phyloP scores from a whole-genome alignment of 2,888 invertebrate genomes.

The Melangyna quadrimaculata region DNA sequence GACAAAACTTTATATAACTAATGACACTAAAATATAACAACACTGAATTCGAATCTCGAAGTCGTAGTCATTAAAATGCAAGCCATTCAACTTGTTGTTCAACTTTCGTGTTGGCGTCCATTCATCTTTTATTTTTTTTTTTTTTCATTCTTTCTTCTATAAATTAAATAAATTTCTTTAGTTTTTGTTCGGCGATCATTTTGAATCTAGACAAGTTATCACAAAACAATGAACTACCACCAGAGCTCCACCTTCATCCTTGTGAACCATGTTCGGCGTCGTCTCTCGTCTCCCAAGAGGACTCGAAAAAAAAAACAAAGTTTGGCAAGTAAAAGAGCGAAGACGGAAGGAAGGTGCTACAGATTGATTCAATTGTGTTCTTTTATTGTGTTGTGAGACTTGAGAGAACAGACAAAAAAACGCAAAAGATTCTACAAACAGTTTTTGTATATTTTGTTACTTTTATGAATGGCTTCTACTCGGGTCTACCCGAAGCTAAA shows the following conservation, averaged over 20 bases:
- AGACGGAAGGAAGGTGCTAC: constrained; percentile 42
- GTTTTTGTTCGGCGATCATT: constrained; percentile 38
- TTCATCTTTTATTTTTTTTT: background rate
- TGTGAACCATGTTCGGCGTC: too few relatives aligned
- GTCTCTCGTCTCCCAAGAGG: constrained; percentile 3
- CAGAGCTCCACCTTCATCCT: constrained; percentile 34
- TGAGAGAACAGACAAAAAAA: background rate
- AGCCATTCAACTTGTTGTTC: constrained; percentile 63
- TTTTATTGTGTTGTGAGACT: constrained; percentile 21
- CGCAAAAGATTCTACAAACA: constrained; percentile 29
- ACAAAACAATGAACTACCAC: constrained; percentile 46
- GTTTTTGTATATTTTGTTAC: constrained; percentile 53
- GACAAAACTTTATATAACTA: constrained; percentile 50
- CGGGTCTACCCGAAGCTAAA: background rate
- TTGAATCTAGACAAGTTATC: constrained; percentile 54
- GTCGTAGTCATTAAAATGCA: constrained; percentile 61
- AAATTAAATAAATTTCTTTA: background rate
- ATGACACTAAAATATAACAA: constrained; percentile 54
- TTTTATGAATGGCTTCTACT: constrained; percentile 49
- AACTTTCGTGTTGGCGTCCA: constrained; percentile 46
- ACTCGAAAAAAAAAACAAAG: background rate
- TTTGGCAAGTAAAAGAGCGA: constrained; percentile 13
- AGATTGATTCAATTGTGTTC: constrained; percentile 46
- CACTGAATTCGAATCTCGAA: constrained; percentile 8
- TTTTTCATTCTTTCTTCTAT: background rate